Base-by-base conservation (phyloP, 2,888 invertebrate species). In the Protodeltote pygarga region DNA sequence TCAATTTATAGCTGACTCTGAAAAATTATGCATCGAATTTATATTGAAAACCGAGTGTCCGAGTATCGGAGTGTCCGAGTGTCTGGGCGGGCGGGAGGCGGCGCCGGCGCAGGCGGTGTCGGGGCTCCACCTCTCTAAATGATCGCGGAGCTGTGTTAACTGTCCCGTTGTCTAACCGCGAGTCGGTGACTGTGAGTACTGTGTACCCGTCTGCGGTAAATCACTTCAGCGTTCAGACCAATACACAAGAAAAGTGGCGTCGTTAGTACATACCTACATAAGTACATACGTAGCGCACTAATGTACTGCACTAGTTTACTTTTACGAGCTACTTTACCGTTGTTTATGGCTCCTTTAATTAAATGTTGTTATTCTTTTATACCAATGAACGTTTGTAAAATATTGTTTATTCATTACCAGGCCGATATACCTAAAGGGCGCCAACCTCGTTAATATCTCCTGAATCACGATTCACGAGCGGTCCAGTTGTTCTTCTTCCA, bases 11-110 rank as follows among this genome's bases (percentile, higher is more conserved):
- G 66, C 59, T 66, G 62, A 65, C 69, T 63, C 70, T 64, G 67
- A 74, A 77, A 79, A 79, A 81, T 80, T 77, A 81, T 79, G 75
- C 73, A 62, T 73, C 59, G 73, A 70, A 72, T 76, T 77, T 79
- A 79, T 75, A 71, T 66, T 63, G 62, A 57, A 53, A 61, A 55
- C 47, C 40, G 28, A 8, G 20, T n/a, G 32, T 3, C 33, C 19
- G 27, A 11, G 13, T 9, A 15, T n/a, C 27, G 3, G 13, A n/a
- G 28, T 28, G 34, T 19, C 5, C n/a, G 44, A 10, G 19, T 35
- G 16, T 10, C 28, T 11, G 29, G 1, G 19, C 11, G 23, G 21
- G 13, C 16, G 8, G 13, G 21, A 45, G 47, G 40, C 58, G 59
- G 60, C 41, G 51, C 58, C 34, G 28, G 44, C 21, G 42, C 60